Evolutionary conservation across 1,140 invertebrate species (phyloP).

Genomic region (Drosophila leontia): DNA sequence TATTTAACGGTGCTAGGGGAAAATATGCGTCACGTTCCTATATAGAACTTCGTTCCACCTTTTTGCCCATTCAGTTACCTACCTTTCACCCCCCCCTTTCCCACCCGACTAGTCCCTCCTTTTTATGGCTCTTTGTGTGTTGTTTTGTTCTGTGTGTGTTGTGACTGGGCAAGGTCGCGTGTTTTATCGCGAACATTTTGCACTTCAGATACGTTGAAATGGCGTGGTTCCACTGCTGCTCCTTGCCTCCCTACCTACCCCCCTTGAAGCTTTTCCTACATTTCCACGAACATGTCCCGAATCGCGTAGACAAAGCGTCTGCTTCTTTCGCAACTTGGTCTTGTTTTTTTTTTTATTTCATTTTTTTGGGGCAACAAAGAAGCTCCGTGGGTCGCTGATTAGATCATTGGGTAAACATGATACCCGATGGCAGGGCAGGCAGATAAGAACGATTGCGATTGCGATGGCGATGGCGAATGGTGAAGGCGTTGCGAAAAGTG

Average conservation of each 20-base stretch:
- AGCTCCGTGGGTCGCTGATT: slow-evolving; percentile 42
- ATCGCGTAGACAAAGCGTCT: slow-evolving; percentile 69
- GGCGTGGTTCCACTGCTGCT: slow-evolving; percentile 49
- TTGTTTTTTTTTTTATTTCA: background rate
- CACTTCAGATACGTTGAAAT: slow-evolving; percentile 68
- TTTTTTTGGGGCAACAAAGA: slow-evolving; percentile 33
- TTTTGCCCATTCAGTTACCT: slow-evolving; percentile 5
- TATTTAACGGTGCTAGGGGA: slow-evolving; percentile 72
- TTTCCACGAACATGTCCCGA: slow-evolving; percentile 45
- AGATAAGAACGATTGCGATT: slow-evolving; percentile 13
- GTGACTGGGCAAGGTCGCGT: slow-evolving; percentile 63
- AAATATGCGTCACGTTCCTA: slow-evolving; percentile 67
- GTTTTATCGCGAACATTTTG: slow-evolving; percentile 68
- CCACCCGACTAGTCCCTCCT: slow-evolving; percentile 5
- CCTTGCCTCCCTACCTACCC: background rate
- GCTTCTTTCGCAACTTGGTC: slow-evolving; percentile 36
- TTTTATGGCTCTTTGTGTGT: slow-evolving; percentile 48
- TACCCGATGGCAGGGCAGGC: slow-evolving; percentile 16
- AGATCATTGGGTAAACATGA: slow-evolving; percentile 60
- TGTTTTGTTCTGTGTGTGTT: slow-evolving; percentile 15
- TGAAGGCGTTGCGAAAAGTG: slow-evolving; percentile 38
- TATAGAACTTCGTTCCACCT: slow-evolving; percentile 28
- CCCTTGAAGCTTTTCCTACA: slow-evolving; percentile 5
- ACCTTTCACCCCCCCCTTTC: background rate
- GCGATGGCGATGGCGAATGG: slow-evolving; percentile 29